Conservation (phyloP, 2,113 vertebrate genomes). For the Oxyura jamaicensis region DNA sequence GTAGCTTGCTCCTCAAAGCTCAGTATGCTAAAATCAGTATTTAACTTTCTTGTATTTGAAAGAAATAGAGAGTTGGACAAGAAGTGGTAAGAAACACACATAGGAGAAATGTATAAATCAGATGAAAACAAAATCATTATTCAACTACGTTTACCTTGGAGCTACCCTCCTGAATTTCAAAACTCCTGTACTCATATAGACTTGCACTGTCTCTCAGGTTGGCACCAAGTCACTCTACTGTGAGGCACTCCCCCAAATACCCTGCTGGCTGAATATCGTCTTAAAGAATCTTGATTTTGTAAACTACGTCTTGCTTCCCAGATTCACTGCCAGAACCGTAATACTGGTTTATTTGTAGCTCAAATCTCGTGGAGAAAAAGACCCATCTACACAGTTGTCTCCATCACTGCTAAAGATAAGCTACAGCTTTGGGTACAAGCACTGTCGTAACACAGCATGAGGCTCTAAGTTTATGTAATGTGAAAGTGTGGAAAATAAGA, state of each 20-base stretch:
- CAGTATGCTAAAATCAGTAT: neutral
- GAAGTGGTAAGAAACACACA: neutral
- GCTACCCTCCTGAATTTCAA: neutral
- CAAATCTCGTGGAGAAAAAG: neutral
- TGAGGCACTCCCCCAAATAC: neutral
- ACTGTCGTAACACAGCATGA: neutral
- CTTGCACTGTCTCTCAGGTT: neutral
- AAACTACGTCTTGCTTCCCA: neutral
- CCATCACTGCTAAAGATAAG: neutral
- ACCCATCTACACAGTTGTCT: neutral
- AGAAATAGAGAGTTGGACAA: neutral
- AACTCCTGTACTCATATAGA: neutral
- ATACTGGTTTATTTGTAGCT: neutral
- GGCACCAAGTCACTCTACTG: rapidly evolving
- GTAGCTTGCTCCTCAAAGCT: neutral
- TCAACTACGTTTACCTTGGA: neutral
- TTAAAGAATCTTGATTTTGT: neutral
- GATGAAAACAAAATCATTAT: neutral
- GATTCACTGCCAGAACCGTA: neutral
- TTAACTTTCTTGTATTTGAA: neutral
- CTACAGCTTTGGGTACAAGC: neutral
- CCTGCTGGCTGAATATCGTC: neutral
- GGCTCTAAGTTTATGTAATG: neutral
- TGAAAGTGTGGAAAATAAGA: neutral
- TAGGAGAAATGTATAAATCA: neutral